Evolutionary conservation across 2,888 invertebrate genomes (phyloP), one percentile per base, ranked within the genome.

Genomic region (Pecten maximus): DNA sequence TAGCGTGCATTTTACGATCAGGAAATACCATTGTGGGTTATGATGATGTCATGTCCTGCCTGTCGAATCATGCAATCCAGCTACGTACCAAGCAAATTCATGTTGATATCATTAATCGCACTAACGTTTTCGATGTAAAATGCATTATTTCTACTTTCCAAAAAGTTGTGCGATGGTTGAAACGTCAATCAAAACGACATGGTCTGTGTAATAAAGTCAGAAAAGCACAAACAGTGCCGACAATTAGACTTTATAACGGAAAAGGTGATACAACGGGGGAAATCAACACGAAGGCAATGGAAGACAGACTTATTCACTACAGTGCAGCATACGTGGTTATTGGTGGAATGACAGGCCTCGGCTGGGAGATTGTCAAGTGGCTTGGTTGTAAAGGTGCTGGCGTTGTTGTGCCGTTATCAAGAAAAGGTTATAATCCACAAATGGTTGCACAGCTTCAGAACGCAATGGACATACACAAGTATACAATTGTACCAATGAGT

Each of bases 311-410:
- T 10, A 89, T 92, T 87, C 89, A 88, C 0, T 88, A 91, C 40
- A 89, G 93, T 35, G 91, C 93, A 23, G 90, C 92, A 23, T 95
- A 95, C 88, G 88, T 95, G 16, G 93, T 95, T 23, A 93, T 95
- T 12, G 95, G 95, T 35, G 95, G 95, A 8, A 91, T 94, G 19
- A 95, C 94, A 12, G 95, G 95, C 15, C 92, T 95, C 2, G 95
- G 95, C 6, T 95, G 95, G 95, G 93, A 94, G n/a, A 89, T 94
- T 44, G 91, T 94, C 1, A 90, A 92, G 16, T 91, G 93, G 40
- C 90, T 95, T 50, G 93, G 93, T 2, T 90, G 91, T 88, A 89
- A 89, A 23, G 94, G 94, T 3, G 95, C 94, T 44, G 93, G 94
- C 0, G 50, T 90, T 35, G 89, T 95, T 2, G 93, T 91, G n/a